Evolutionary conservation across 1,140 invertebrate species (phyloP).

Genomic region (Ceratitis capitata): DNA sequence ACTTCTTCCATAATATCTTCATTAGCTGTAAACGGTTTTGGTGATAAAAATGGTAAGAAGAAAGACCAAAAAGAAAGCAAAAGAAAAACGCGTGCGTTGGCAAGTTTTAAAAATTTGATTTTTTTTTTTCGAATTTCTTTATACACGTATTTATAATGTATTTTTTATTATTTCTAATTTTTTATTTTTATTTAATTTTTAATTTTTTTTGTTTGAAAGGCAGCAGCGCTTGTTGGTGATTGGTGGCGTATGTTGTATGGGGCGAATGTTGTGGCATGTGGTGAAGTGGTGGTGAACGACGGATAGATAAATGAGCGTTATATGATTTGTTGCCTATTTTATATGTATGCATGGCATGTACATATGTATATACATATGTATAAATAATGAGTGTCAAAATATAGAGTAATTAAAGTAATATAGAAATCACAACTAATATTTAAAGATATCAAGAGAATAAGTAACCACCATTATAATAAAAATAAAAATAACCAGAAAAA

Average conservation of each 20-base stretch:
- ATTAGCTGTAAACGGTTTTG: background rate
- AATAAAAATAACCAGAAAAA: background rate
- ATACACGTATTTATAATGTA: no score
- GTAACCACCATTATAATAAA: background rate
- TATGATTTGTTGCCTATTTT: background rate
- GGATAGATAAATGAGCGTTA: conserved; percentile 32
- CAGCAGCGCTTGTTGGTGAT: background rate
- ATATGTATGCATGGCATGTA: no score
- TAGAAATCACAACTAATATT: background rate
- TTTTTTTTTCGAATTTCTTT: no score
- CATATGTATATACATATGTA: no score
- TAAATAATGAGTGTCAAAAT: background rate
- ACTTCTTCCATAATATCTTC: background rate
- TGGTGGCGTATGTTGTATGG: conserved; percentile 21
- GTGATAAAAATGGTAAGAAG: background rate
- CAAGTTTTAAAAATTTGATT: background rate
- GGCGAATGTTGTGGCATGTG: background rate
- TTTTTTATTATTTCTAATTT: background rate
- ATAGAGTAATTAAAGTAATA: background rate
- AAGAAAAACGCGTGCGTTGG: background rate
- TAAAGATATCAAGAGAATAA: background rate
- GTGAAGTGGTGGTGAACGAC: conserved; percentile 13
- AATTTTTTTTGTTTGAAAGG: background rate
- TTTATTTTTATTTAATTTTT: background rate
- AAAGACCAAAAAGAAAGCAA: background rate